These are phyloP conservation scores for Sparidentex hasta DNA, from an alignment of 2,797 vertebrate species.

Conservation along the genomic window DNA sequence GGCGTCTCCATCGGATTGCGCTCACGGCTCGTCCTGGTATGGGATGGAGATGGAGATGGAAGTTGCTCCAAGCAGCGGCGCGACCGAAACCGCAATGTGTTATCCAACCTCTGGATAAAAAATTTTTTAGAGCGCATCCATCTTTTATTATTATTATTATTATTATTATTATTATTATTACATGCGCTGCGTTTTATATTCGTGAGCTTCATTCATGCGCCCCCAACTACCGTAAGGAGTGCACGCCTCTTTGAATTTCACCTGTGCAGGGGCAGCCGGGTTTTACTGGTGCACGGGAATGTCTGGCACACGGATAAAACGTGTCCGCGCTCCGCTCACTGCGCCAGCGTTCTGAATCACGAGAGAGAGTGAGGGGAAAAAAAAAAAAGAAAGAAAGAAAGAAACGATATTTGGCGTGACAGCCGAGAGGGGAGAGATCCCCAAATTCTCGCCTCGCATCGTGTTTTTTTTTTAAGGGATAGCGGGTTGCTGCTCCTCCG, in stretches of 20 bases:
- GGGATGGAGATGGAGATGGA: constrained; percentile 65
- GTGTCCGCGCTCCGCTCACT: constrained; percentile 62
- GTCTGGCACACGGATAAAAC: neutral
- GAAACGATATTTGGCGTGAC: constrained; percentile 24
- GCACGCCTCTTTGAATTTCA: neutral
- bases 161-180: too few species aligned
- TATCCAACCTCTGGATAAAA: constrained; percentile 13
- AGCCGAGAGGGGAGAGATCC: constrained; percentile 12
- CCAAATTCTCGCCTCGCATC: neutral
- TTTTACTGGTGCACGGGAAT: neutral
- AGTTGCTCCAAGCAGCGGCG: constrained; percentile 67
- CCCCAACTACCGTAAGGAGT: neutral
- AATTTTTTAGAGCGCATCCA: neutral
- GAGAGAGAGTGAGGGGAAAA: neutral
- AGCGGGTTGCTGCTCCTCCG: constrained; percentile 30
- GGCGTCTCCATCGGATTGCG: too few species aligned
- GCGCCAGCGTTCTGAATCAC: constrained; percentile 67
- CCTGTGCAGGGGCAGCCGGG: neutral
- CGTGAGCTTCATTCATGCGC: neutral
- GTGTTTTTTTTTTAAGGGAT: constrained; percentile 19
- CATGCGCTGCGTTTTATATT: neutral
- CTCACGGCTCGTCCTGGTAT: constrained; percentile 39
- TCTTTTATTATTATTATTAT: too few species aligned
- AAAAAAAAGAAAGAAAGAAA: too few species aligned
- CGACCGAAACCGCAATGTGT: constrained; percentile 48